A percentile compares a stretch with the other conserved stretches of the same genome.
Conservation (phyloP, 1,140 invertebrate species). For the Macrobrachium rosenbergii region DNA sequence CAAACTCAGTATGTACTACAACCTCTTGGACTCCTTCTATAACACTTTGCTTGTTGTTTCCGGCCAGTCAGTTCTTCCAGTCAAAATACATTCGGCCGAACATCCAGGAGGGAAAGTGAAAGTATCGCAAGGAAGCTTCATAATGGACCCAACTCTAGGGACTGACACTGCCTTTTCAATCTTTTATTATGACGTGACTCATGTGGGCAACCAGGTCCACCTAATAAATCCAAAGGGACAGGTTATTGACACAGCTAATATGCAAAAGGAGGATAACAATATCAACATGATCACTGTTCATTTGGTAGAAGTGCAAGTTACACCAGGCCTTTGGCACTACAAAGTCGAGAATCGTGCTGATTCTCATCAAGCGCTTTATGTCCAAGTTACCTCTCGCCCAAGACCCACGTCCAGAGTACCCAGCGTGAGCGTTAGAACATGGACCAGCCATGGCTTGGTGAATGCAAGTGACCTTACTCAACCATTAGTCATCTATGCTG, state of each 20-base stretch:
- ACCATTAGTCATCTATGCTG: conserved; percentile 59
- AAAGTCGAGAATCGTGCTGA: conserved; percentile 63
- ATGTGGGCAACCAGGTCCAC: conserved; percentile 66
- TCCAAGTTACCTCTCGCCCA: conserved; percentile 66
- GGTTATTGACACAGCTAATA: conserved; percentile 65
- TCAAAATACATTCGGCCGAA: conserved; percentile 62
- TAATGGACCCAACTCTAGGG: conserved; percentile 65
- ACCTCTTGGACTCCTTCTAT: conserved; percentile 64
- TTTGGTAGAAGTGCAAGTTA: conserved; percentile 57
- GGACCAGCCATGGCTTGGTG: conserved; percentile 53
- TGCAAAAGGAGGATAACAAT: conserved; percentile 66
- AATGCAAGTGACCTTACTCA: conserved; percentile 63
- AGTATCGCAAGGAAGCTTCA: conserved; percentile 66
- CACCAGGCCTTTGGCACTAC: conserved; percentile 64
- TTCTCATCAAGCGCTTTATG: conserved; percentile 64
- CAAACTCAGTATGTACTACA: conserved; percentile 65
- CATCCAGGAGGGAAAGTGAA: conserved; percentile 56
- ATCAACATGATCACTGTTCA: conserved; percentile 66
- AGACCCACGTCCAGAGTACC: conserved; percentile 10
- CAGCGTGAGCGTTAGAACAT: conserved; percentile 50
- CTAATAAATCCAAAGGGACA: conserved; percentile 62
- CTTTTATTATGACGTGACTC: conserved; percentile 67
- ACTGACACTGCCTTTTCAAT: conserved; percentile 67
- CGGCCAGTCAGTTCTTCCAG: conserved; percentile 50
- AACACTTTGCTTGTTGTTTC: conserved; percentile 49